Conservation (phyloP, 1,140 invertebrate species). For the Philopotamus ludificatus region DNA sequence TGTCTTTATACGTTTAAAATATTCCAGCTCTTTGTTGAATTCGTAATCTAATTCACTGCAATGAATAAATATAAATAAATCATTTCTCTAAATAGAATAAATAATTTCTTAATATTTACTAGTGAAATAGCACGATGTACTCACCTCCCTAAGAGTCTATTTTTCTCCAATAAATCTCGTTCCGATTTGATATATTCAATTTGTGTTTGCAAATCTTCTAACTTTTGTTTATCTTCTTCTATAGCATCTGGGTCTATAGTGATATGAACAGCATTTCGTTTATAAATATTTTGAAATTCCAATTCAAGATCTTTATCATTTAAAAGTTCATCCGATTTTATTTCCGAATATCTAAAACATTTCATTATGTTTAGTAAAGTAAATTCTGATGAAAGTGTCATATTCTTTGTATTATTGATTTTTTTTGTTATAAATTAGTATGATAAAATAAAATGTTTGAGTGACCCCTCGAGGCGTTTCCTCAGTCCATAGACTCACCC, state of each 20-base stretch:
- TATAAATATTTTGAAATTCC: conserved; percentile 1
- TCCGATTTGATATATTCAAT: background rate
- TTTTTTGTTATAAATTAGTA: background rate
- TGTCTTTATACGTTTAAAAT: background rate
- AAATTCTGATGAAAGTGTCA: background rate
- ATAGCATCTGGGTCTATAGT: background rate
- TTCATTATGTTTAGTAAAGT: background rate
- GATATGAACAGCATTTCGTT: background rate
- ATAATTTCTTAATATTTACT: background rate
- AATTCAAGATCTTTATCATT: background rate
- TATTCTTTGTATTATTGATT: background rate
- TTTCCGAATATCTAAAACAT: background rate
- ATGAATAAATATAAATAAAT: background rate
- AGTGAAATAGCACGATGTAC: background rate
- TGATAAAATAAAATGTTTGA: background rate
- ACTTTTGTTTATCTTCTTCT: background rate
- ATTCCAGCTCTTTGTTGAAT: conserved; percentile 11
- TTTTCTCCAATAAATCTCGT: background rate
- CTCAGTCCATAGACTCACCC: background rate
- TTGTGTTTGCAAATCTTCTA: background rate
- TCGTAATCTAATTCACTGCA: background rate
- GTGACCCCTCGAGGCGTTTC: background rate
- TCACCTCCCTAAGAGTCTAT: background rate
- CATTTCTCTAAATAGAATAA: background rate
- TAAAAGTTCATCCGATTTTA: background rate